Base-by-base conservation (phyloP, 2,797 vertebrate species). In the Caiman crocodilus region DNA sequence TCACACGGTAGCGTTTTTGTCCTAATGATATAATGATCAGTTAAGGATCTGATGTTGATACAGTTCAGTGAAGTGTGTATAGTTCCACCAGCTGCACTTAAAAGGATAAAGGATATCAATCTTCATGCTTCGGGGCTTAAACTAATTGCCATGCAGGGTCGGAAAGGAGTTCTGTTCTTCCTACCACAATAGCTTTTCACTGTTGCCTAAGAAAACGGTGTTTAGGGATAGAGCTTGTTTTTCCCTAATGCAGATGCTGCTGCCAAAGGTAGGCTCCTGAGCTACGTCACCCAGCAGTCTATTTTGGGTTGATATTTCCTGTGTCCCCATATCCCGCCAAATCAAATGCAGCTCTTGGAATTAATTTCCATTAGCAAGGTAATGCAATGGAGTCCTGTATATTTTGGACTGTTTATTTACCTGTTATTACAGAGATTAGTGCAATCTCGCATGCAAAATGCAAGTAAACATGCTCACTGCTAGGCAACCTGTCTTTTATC, bases 51-150 rank as follows among this genome's bases (percentile, higher is more conserved):
- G 95, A 95, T 93, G 92, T 67, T 42, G 67, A 23, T 71, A 88
- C 92, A 89, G 21, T 59, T 92, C 75, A 88, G 92, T 89, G 93
- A 50, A 60, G 88, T 94, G 94, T 93, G 90, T 97, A 97, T 90
- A 97, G 94, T 92, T 95, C 88, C 73, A 88, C 94, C 87, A 77
- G 94, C 94, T 96, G 95, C 96, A 96, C 95, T 96, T 90, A 92
- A 96, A 97, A 96, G 94, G 96, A 96, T 96, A 96, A 95, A 85
- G 75, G 85, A 96, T 94, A 95, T 97, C 97, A 97, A 95, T 98
- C 96, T 95, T 96, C 94, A 82, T 86, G 96, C 96, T 95, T 93
- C 92, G 96, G 94, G 94, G 84, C 96, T 96, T 97, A 96, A 97
- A 97, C 85, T 95, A 97, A 96, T 95, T 93, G 95, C 93, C 95